Evolutionary conservation across 2,797 vertebrate genomes (phyloP).

Genomic region (Apodemus agrarius): DNA sequence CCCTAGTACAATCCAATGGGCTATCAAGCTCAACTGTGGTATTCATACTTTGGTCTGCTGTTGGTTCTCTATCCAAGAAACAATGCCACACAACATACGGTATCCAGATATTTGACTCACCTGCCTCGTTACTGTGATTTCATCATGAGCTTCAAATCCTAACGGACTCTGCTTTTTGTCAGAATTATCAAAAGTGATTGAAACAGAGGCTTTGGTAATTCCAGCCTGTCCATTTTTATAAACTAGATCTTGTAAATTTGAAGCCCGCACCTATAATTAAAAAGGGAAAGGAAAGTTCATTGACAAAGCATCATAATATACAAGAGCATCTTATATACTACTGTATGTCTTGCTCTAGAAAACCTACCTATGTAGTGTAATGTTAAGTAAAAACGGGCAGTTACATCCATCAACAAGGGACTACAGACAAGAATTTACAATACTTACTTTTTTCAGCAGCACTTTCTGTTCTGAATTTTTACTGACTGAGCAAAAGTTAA

Average conservation of each 20-base stretch:
- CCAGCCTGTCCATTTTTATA: slow-evolving; percentile 98
- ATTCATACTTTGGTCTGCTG: neutral
- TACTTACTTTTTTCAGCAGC: neutral
- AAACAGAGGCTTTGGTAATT: slow-evolving; percentile 95
- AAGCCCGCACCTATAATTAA: slow-evolving; percentile 93
- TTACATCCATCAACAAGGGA: neutral
- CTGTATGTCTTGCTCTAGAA: neutral
- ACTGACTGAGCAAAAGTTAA: neutral
- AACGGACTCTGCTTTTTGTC: slow-evolving; percentile 96
- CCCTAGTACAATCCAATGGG: neutral
- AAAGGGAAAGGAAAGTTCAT: slow-evolving; percentile 24
- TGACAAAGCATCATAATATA: neutral
- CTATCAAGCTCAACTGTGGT: neutral
- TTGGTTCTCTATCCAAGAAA: neutral
- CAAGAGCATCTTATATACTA: neutral
- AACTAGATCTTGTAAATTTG: slow-evolving; percentile 95
- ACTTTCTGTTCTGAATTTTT: neutral
- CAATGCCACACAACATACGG: neutral
- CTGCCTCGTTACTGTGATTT: slow-evolving; percentile 97
- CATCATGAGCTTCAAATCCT: slow-evolving; percentile 95
- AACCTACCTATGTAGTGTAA: neutral
- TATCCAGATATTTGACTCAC: slow-evolving; percentile 83
- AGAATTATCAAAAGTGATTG: slow-evolving; percentile 96
- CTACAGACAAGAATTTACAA: neutral
- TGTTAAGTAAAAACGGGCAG: neutral